A percentile compares a stretch with the other conserved stretches of the same genome.
phyloP scores from a whole-genome alignment of 2,888 invertebrate species.

The Rugalucina vietnamica region DNA sequence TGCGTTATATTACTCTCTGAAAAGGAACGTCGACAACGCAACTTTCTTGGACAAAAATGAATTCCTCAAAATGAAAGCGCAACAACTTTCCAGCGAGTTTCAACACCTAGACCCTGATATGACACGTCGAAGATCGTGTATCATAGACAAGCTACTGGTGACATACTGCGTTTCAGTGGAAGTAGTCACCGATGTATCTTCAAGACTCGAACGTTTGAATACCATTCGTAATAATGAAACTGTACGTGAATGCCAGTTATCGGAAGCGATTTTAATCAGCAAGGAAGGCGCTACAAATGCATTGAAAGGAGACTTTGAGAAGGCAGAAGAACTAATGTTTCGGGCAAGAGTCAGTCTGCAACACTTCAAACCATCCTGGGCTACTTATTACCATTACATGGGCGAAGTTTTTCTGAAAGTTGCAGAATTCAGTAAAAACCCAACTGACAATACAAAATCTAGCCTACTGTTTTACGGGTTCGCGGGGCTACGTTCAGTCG shows the following conservation, averaged over 20 bases:
- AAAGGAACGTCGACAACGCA: not conserved
- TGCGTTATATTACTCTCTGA: not conserved
- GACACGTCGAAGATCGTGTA: not conserved
- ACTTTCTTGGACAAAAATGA: not conserved
- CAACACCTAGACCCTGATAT: not conserved
- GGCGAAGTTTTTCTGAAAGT: not conserved
- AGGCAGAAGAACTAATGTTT: not conserved
- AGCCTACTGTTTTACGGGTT: not conserved
- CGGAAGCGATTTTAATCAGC: not conserved
- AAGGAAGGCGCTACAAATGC: not conserved
- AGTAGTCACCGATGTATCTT: not conserved
- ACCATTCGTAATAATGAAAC: not conserved
- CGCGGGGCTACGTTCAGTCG: not conserved
- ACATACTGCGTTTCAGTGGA: not conserved
- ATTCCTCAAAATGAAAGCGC: not conserved
- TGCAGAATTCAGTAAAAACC: not conserved
- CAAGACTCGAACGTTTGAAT: not conserved
- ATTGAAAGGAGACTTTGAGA: not conserved
- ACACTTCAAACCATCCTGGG: not conserved
- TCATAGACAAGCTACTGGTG: not conserved
- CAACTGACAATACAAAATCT: not conserved
- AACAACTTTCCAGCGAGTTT: not conserved
- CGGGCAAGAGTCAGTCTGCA: not conserved
- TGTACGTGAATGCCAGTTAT: not conserved
- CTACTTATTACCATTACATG: not conserved